Conservation (phyloP, 2,797 vertebrate species). For the Limnodromus scolopaceus region DNA sequence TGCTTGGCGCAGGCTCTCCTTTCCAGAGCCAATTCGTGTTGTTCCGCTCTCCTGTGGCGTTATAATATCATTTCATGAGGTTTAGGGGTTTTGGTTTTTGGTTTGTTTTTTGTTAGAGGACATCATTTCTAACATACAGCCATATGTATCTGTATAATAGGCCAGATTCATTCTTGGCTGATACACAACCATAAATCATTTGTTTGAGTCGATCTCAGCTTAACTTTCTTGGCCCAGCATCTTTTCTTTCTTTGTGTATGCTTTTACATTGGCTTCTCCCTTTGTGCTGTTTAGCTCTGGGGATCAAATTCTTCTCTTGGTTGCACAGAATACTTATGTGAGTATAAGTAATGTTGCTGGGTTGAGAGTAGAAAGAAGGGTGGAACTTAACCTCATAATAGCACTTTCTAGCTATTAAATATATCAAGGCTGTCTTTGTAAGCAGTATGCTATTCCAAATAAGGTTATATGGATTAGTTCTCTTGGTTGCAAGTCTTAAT, state of each 20-base stretch:
- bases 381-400: neutral
- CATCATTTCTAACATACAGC: neutral
- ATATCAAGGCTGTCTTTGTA: neutral
- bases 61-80: neutral
- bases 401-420: neutral
- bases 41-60: neutral
- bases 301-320: neutral
- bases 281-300: neutral
- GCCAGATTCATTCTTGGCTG: neutral
- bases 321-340: neutral
- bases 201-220: neutral
- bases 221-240: slow-evolving; percentile 9
- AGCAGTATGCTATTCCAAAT: neutral
- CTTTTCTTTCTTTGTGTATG: neutral
- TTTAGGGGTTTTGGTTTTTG: no score
- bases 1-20: neutral
- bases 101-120: neutral
- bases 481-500: slow-evolving; percentile 16
- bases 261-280: neutral
- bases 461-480: slow-evolving; percentile 26
- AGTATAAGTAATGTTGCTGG: neutral
- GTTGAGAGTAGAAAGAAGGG: neutral
- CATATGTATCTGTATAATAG: neutral
- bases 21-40: neutral
- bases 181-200: neutral